Conservation (phyloP, 2,113 vertebrate genomes). For the Carettochelys insculpta region DNA sequence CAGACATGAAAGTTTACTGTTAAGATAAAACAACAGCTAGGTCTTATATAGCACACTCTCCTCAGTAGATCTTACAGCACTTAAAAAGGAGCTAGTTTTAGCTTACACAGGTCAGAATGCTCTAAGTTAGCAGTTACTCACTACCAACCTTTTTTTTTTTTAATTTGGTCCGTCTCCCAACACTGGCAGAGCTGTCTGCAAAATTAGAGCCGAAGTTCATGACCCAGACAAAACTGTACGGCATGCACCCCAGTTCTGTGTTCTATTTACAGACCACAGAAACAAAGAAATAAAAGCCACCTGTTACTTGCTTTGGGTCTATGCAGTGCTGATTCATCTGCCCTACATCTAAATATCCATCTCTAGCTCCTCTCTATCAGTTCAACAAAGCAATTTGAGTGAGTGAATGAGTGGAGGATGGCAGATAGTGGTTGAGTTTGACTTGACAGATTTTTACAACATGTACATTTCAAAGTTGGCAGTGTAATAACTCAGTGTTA, state of each 20-base stretch:
- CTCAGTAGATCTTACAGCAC: not conserved
- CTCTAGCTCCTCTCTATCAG: not conserved
- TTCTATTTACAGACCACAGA: not conserved
- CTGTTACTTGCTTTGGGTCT: not conserved
- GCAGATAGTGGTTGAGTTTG: not conserved
- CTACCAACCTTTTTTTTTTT: not conserved
- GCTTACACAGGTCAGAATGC: not conserved
- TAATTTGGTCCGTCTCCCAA: not conserved
- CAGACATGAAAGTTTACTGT: too few relatives aligned
- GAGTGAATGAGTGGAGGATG: not conserved
- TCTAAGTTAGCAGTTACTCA: not conserved
- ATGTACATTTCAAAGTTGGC: not conserved
- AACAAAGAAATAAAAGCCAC: constrained; percentile 12
- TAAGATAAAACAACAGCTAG: not conserved
- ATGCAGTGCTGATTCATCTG: not conserved
- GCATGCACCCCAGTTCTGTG: not conserved
- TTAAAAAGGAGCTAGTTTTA: not conserved
- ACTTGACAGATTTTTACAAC: not conserved
- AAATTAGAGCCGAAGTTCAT: not conserved
- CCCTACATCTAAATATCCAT: not conserved
- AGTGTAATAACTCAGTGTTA: not conserved
- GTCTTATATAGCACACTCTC: not conserved
- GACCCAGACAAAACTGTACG: not conserved
- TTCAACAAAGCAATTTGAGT: constrained; percentile 28
- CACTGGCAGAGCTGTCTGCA: not conserved